These are phyloP conservation scores for Sterrhoptilus dennistouni DNA, from an alignment of 2,113 vertebrate species.

Conservation along the genomic window DNA sequence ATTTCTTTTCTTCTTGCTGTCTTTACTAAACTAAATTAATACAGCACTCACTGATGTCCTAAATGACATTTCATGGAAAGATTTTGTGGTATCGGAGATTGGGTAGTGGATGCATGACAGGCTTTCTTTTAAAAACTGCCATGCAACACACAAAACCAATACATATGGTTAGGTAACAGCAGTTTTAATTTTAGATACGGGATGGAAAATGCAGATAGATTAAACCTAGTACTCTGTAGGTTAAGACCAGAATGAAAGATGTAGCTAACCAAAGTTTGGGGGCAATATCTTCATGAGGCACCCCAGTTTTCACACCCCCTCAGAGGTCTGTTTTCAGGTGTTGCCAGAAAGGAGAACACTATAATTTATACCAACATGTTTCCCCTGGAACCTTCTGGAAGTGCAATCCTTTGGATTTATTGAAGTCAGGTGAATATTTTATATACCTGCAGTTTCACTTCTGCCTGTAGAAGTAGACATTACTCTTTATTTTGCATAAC, in stretches of 20 bases:
- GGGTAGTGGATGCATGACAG: not conserved
- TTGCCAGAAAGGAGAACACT: not conserved
- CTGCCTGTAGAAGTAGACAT: not conserved
- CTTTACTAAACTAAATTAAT: not conserved
- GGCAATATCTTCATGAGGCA: constrained; percentile 12
- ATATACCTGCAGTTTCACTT: not conserved
- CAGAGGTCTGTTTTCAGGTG: constrained; percentile 11
- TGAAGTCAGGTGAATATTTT: not conserved
- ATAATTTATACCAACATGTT: not conserved
- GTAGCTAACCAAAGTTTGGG: not conserved
- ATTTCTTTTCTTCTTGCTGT: not conserved
- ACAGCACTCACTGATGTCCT: not conserved
- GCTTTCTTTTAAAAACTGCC: not conserved
- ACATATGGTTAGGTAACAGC: not conserved
- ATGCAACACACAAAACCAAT: not conserved
- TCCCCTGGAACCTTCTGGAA: not conserved
- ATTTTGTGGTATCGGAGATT: not conserved
- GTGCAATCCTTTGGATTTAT: not conserved
- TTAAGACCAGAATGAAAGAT: not conserved
- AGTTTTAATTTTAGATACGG: not conserved
- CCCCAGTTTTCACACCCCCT: not conserved
- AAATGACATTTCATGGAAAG: not conserved
- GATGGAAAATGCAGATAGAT: not conserved
- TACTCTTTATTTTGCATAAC: not conserved
- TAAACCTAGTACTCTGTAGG: not conserved